Base-by-base conservation (phyloP, 2,888 invertebrate species). In the Masnerella sp. region DNA sequence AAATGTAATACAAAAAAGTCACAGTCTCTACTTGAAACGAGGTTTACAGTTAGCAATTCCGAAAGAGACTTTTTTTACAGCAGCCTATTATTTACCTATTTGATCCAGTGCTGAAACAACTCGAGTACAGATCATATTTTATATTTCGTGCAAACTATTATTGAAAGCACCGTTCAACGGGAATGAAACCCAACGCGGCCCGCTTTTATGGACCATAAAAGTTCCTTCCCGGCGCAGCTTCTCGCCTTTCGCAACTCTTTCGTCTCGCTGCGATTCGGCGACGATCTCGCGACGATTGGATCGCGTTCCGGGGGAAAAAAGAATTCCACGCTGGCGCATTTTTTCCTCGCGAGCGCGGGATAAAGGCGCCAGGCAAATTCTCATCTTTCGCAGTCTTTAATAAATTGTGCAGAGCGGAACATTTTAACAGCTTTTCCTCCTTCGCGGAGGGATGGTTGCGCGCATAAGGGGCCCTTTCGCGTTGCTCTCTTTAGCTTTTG, bases 361-460 rank as follows among this genome's bases (percentile, higher is more conserved):
- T 67, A 58, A 74, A 74, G 42, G 54, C 59, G 58, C 58, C 49
- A 43, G 34, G 45, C 38, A 58, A 74, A 70, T 74, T 62, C 54
- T 70, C 47, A 67, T 70, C 67, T 43, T 79, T 79, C 78, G 76
- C 76, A 76, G 80, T 76, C 81, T 80, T 82, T 80, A 80, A 80
- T 80, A 83, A 82, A 82, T 82, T 83, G 83, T 81, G 83, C 83
- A 83, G 79, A 78, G 83, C 81, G 83, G 83, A 83, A 83, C 79
- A 81, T 82, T 83, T 83, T 83, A 83, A 83, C 81, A 79, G 83
- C 78, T 79, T 80, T 80, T 80, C 74, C 76, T 76, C 71, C 49
- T 54, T 76, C 75, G 77, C 79, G 80, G 81, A 78, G 79, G 79
- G 75, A 73, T 75, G 74, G 78, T 76, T 69, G 30, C 7, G 5